These are phyloP conservation scores for Drosophila chauvacae DNA, from an alignment of 1,140 invertebrate genomes.

Conservation along the genomic window DNA sequence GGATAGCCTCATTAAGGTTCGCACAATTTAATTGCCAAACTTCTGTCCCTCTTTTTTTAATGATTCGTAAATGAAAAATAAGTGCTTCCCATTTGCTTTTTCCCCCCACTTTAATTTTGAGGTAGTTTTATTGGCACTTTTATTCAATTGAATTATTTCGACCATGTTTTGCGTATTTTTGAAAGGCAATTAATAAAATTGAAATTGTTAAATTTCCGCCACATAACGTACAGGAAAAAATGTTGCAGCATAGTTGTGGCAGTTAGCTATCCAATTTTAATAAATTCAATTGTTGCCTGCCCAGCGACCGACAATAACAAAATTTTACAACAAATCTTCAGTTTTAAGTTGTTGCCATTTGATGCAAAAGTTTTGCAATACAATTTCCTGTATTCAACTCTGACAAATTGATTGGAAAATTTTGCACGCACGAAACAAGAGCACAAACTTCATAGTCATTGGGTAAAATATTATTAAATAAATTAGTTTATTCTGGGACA, in stretches of 20 bases:
- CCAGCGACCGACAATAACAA: constrained; percentile 3
- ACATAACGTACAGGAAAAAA: constrained; percentile 30
- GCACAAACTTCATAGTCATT: constrained; percentile 12
- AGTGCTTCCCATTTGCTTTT: constrained; percentile 9
- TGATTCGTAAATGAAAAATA: constrained; percentile 44
- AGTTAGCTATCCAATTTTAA: constrained; percentile 55
- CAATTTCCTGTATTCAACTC: constrained; percentile 32
- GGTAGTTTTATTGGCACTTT: constrained; percentile 27
- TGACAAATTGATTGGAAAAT: constrained; percentile 66
- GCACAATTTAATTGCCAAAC: constrained; percentile 49
- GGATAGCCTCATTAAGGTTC: constrained; percentile 40
- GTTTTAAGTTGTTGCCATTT: constrained; percentile 29
- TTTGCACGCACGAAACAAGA: constrained; percentile 10
- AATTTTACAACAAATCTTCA: constrained; percentile 21
- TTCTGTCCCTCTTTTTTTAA: constrained; percentile 21
- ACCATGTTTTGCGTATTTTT: constrained; percentile 33
- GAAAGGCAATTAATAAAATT: constrained; percentile 71
- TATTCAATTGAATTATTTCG: constrained; percentile 59
- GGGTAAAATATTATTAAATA: constrained; percentile 15
- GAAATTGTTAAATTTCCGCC: constrained; percentile 57
- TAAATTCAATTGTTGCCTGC: constrained; percentile 54
- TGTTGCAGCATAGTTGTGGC: constrained; percentile 12
- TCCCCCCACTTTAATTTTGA: constrained; percentile 13
- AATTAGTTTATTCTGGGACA: constrained; percentile 8
- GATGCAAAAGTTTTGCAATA: constrained; percentile 52